Percentiles rank a stretch among this genome's conserved stretches.
phyloP scores from a whole-genome alignment of 2,113 vertebrate genomes.

The Cottus gobio region DNA sequence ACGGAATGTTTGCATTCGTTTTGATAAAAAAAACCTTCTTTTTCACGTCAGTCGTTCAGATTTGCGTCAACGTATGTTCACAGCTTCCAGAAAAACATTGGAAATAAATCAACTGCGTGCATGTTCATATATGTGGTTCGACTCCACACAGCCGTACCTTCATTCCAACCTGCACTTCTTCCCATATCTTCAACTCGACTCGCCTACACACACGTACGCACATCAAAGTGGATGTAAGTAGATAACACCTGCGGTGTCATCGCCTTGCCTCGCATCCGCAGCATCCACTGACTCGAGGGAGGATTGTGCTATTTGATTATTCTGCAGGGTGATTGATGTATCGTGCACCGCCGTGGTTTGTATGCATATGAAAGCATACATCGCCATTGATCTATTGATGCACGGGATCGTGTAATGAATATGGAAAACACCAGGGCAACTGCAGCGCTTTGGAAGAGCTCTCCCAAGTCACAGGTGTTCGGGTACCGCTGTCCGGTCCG shows the following conservation, averaged over 20 bases:
- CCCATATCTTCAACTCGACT: not conserved
- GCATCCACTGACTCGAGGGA: conserved; percentile 47
- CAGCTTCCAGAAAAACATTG: not conserved
- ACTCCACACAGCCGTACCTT: not conserved
- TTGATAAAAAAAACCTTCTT: not conserved
- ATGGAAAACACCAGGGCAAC: conserved; percentile 27
- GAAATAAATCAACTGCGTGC: not conserved
- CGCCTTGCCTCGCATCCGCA: conserved; percentile 35
- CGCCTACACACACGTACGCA: not conserved
- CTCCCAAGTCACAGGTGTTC: conserved; percentile 51
- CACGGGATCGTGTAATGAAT: conserved; percentile 61
- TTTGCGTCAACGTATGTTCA: too few species aligned
- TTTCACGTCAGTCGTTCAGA: not conserved
- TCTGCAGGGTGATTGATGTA: conserved; percentile 63
- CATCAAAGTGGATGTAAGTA: conserved; percentile 54
- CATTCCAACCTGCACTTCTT: not conserved
- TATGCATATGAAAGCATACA: conserved; percentile 62
- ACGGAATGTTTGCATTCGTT: not conserved
- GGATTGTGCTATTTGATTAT: conserved; percentile 51
- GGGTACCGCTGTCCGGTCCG: conserved; percentile 45
- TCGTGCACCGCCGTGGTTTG: conserved; percentile 27
- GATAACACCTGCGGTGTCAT: conserved; percentile 62
- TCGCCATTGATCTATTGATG: conserved; percentile 65
- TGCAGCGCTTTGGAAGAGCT: conserved; percentile 55
- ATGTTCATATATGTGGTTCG: not conserved